Conservation (phyloP, 2,113 vertebrate genomes). For the Corythaeola cristata region DNA sequence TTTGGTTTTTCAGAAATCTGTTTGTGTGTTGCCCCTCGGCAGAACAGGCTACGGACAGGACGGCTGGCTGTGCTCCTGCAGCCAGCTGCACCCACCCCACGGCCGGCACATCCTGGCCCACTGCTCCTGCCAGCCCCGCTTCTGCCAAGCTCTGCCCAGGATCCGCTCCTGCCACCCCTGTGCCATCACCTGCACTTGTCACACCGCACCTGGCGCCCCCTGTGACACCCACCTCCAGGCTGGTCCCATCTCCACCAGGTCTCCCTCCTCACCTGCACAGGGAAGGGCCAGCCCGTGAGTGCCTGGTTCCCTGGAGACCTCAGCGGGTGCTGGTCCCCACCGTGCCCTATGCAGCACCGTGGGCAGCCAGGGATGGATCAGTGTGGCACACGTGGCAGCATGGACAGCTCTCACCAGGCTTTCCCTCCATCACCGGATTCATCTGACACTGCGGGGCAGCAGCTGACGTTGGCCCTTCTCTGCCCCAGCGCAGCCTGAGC, state of each 20-base stretch:
- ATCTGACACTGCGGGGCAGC: neutral
- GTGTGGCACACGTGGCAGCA: neutral
- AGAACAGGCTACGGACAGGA: fast-evolving
- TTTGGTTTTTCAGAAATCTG: neutral
- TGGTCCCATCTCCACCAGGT: fast-evolving
- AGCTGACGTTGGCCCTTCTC: neutral
- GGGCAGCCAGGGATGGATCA: fast-evolving
- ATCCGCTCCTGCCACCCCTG: neutral
- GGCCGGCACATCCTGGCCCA: neutral
- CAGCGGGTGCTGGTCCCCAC: neutral
- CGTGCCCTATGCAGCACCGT: neutral
- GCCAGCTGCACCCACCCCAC: neutral
- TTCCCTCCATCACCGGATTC: fast-evolving
- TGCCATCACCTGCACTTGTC: fast-evolving
- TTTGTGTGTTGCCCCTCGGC: neutral
- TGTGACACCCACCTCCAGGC: neutral
- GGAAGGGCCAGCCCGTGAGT: fast-evolving
- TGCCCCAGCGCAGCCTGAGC: neutral
- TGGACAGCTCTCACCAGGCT: neutral
- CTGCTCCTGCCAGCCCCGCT: neutral
- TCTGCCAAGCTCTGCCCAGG: neutral
- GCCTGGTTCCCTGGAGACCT: neutral
- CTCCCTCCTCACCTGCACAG: neutral
- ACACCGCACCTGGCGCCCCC: neutral
- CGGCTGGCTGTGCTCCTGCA: fast-evolving